Percentiles rank a stretch among this genome's conserved stretches.
Evolutionary conservation across 2,797 vertebrate species (phyloP).

Genomic region (Chiroxiphia lanceolata): DNA sequence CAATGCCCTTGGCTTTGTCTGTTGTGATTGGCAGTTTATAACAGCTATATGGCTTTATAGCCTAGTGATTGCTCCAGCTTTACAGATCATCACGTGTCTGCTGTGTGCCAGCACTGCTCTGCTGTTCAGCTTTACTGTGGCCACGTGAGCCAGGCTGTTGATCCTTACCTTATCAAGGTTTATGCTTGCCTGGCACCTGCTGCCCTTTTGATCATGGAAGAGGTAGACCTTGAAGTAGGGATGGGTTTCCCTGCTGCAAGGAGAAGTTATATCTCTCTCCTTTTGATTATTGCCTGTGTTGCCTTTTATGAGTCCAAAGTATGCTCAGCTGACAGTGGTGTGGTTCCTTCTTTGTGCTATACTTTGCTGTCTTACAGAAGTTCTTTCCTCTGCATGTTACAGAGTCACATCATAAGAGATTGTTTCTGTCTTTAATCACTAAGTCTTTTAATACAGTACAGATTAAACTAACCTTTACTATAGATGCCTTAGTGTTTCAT

Average conservation of each 20-base stretch:
- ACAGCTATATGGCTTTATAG: neutral
- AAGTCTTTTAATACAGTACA: neutral
- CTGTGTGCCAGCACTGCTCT: neutral
- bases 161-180: neutral
- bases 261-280: neutral
- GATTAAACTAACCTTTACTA: neutral
- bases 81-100: neutral
- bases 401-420: neutral
- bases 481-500: neutral
- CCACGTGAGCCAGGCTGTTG: neutral
- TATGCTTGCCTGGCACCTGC: neutral
- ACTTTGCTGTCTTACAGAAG: neutral
- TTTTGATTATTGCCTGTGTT: neutral
- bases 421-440: neutral
- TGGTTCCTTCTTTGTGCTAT: neutral
- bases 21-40: neutral
- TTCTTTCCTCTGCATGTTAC: neutral
- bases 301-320: neutral
- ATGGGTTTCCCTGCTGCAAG: neutral
- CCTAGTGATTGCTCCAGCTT: neutral
- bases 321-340: rapidly evolving
- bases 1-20: neutral
- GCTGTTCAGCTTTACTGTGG: neutral
- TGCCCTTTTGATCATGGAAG: neutral
- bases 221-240: neutral